phyloP scores from a whole-genome alignment of 1,140 invertebrate genomes.

The Zaprionus davidi region DNA sequence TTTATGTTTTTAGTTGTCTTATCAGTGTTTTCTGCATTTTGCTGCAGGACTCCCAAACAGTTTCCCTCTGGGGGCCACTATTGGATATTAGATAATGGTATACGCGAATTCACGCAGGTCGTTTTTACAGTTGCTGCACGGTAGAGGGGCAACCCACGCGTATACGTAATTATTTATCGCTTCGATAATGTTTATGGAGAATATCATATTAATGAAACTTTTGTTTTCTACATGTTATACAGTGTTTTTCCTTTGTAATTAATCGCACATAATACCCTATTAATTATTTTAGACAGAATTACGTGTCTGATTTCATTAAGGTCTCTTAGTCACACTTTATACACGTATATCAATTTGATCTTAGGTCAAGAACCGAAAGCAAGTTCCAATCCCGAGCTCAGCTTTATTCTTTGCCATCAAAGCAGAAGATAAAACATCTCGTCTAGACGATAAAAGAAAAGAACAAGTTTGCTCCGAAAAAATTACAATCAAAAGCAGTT shows the following conservation, averaged over 20 bases:
- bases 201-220: neutral
- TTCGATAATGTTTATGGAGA: neutral
- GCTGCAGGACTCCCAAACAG: slow-evolving; percentile 54
- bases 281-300: neutral
- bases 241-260: neutral
- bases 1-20: slow-evolving; percentile 44
- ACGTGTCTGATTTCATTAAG: neutral
- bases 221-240: too few relatives aligned
- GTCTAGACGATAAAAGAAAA: neutral
- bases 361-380: slow-evolving; percentile 2
- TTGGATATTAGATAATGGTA: slow-evolving; percentile 21
- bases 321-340: neutral
- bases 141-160: neutral
- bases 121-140: slow-evolving; percentile 15
- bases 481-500: neutral
- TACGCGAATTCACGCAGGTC: neutral
- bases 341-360: neutral
- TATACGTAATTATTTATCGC: neutral
- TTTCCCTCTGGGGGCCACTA: slow-evolving; percentile 20
- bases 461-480: slow-evolving; percentile 1
- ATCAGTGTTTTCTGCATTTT: slow-evolving; percentile 39
- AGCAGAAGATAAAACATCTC: neutral
- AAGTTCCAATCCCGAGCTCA: neutral
- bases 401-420: neutral
- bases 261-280: neutral